Evolutionary conservation across 2,113 vertebrate species (phyloP), one percentile per base, ranked within the genome.

Genomic region (Columbina picui): DNA sequence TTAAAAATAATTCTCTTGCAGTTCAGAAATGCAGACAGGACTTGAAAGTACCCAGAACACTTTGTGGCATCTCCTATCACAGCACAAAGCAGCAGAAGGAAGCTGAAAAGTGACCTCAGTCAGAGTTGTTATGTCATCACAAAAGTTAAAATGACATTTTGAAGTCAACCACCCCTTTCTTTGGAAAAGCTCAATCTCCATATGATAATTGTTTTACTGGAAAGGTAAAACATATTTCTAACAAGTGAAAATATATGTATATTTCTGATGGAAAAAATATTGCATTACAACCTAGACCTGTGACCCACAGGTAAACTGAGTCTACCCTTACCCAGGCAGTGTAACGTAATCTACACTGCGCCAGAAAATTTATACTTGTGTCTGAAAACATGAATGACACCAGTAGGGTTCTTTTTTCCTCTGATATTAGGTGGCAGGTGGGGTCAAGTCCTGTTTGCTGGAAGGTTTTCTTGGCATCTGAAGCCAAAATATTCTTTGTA

Each of bases 401-500:
- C 41, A 76, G 78, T 29, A 77, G 70, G 32, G 78, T 70, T 36
- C 12, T 52, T 53, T 71, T 41, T 22, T 20, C 18, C 3, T 38
- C 36, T 84, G 77, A 50, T 94, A 67, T 76, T 79, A 39, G 34
- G 59, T 92, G 82, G 87, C 36, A 88, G 69, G 84, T 90, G 78
- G 79, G 95, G 94, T 96, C 77, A 88, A 84, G 80, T 41, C 49
- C 64, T 47, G 55, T 81, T 96, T 61, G 23, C 69, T 89, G 77
- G 64, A 92, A 97, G 68, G 59, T 95, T 95, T 95, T 94, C 74
- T 90, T 75, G 86, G 81, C 69, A 89, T 75, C 77, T 38, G 84
- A 96, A 91, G 84, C 90, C 85, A 96, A 93, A 97, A 92, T 95
- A 84, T 39, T 94, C 70, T 89, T 86, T 97, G 67, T 91, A 96